A percentile compares a stretch with the other conserved stretches of the same genome.
These are phyloP conservation scores for Scaptodrosophila lebanonensis DNA, from an alignment of 1,140 invertebrate species.

Conservation along the genomic window DNA sequence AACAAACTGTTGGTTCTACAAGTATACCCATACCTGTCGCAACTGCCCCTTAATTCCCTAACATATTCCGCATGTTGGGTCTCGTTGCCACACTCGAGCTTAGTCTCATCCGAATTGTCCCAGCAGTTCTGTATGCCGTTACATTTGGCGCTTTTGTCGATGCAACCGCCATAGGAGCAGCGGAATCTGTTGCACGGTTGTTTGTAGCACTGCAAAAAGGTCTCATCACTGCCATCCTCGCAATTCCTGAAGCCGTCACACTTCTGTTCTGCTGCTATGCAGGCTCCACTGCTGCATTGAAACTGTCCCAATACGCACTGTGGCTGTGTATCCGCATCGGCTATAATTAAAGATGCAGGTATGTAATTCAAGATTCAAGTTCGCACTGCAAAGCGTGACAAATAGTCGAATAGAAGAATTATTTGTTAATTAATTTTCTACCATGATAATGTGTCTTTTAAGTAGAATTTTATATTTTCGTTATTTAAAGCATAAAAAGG, in stretches of 20 bases:
- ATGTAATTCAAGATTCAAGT: too few relatives aligned
- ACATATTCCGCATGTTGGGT: too few relatives aligned
- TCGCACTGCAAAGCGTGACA: too few relatives aligned
- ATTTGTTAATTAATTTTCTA: too few relatives aligned
- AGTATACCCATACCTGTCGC: too few relatives aligned
- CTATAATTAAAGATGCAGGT: too few relatives aligned
- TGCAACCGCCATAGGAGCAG: slow-evolving; percentile 81
- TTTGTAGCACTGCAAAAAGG: slow-evolving; percentile 40
- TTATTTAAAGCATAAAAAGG: too few relatives aligned
- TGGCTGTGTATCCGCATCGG: not conserved
- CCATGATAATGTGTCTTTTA: too few relatives aligned
- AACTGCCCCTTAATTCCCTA: too few relatives aligned
- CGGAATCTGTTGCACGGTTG: slow-evolving; percentile 77
- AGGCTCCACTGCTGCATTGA: slow-evolving; percentile 9
- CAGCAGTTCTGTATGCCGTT: slow-evolving; percentile 75
- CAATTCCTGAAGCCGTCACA: slow-evolving; percentile 78
- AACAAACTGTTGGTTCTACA: too few relatives aligned
- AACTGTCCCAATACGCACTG: not conserved
- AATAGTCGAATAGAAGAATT: too few relatives aligned
- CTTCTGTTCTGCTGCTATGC: not conserved
- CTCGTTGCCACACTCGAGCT: not conserved
- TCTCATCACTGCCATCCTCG: slow-evolving; percentile 81
- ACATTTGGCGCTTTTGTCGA: slow-evolving; percentile 78
- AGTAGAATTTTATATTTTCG: too few relatives aligned
- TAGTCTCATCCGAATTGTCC: slow-evolving; percentile 81